Evolutionary conservation across 35 echinoderm and acorn worm genomes (phyloP), one percentile per base, ranked within the genome.

Genomic region (Hemicentrotus pulcherrimus): DNA sequence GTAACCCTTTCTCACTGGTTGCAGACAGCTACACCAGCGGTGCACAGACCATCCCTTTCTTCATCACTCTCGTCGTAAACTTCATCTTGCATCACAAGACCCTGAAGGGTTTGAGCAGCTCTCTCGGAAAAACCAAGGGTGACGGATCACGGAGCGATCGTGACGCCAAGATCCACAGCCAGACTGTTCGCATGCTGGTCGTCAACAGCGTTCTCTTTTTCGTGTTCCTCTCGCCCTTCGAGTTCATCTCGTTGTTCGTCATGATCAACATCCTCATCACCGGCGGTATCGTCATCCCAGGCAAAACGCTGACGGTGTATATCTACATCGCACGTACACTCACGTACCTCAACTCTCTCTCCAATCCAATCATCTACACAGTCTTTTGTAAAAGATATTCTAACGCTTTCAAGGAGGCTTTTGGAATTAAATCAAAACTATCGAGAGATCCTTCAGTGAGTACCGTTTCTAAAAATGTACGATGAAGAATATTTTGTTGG

Each of bases 171-270:
- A 93, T 93, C 46, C 97, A 96, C 41, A 94, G 88, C 46, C 95
- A 95, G 86, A 92, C 97, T 6, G 95, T 91, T n/a, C 50, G 86
- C 28, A 97, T 98, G 97, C 70, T 98, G 88, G 93, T 98, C 4
- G 48, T 97, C 47, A 98, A 97, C 50, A 95, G 96, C 85, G 52
- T 95, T 31, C 85, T 98, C 13, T 98, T 97, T 47, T 97, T 98
- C 70, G 46, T 96, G 16, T 92, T 97, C 35, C 92, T 96, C 31
- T 95, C 96, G 0, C 97, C 97, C 6, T 97, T 96, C 48, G 95
- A 98, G 12, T 91, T 96, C 33, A 52, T 94, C 92, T 96, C 96
- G 6, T 52, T 98, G 30, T 93, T 93, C 48, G 91, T 93, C 46
- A 93, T 93, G 91, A 93, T 93, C 91, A 93, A 93, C 46, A 93